Percentiles rank a stretch among this genome's conserved stretches.
These are phyloP conservation scores for Spizaetus ornatus DNA, from an alignment of 2,113 vertebrate genomes.

Conservation along the genomic window DNA sequence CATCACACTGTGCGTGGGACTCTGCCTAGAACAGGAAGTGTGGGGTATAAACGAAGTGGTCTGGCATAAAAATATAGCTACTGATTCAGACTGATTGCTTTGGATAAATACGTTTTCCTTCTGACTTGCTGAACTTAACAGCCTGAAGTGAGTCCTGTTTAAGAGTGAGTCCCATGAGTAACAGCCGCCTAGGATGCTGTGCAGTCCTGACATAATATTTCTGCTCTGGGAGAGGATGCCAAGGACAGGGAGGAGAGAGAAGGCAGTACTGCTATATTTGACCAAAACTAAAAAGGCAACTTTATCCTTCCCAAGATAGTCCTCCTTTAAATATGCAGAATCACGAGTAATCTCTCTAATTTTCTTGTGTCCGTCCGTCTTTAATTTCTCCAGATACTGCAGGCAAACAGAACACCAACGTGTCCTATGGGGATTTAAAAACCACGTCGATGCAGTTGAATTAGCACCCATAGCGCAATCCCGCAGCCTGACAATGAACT, in stretches of 20 bases:
- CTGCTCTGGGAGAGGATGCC: conserved; percentile 10
- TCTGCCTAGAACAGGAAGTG: not conserved
- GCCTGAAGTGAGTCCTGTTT: not conserved
- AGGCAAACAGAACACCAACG: conserved; percentile 72
- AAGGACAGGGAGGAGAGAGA: conserved; percentile 17
- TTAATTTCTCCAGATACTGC: conserved; percentile 77
- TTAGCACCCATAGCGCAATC: conserved; percentile 72
- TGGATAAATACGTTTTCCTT: not conserved
- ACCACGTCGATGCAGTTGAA: conserved; percentile 71
- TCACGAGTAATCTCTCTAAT: conserved; percentile 75
- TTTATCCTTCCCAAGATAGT: conserved; percentile 44
- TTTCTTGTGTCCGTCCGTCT: conserved; percentile 78
- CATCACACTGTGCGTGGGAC: not conserved
- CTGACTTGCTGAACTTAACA: not conserved
- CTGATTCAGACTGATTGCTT: not conserved
- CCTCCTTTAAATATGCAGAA: conserved; percentile 67
- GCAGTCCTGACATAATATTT: not conserved
- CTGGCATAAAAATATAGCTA: not conserved
- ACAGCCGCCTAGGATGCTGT: not conserved
- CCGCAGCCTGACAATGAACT: conserved; percentile 73
- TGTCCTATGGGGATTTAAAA: conserved; percentile 75
- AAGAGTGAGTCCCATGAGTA: not conserved
- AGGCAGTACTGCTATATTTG: conserved; percentile 47
- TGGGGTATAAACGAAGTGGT: not conserved
- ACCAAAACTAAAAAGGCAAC: conserved; percentile 45